Evolutionary conservation across 2,113 vertebrate genomes (phyloP), one percentile per base, ranked within the genome.

Genomic region (Meriones unguiculatus): DNA sequence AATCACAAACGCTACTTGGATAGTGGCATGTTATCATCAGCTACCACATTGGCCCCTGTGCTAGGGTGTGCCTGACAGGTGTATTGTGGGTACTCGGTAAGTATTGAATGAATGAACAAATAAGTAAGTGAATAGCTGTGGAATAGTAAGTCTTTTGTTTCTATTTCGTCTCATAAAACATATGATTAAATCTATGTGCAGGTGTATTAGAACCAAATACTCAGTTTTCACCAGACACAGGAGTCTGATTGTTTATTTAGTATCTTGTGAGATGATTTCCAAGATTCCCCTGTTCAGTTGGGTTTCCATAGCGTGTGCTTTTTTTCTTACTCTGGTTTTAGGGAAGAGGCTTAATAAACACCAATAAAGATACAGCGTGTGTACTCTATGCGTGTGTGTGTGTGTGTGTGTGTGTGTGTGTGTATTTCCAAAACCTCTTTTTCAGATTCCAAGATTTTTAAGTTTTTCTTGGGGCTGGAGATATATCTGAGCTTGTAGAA

Each of bases 311-410:
- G 22, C 7, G 57, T 82, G 59, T 70, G 4, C 14, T 89, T 86
- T 88, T 88, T 38, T 13, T 77, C 54, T 13, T 81, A 17, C 38
- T 86, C 62, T 52, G 30, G 81, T 32, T 91, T 70, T 84, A 75
- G 81, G 9, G 24, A 57, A 59, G 95, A 38, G 2, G 20, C 73
- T 96, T 54, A 95, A 90, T 82, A 95, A 89, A 89, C 87, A 93
- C 57, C 15, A 81, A 14, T 72, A 67, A 70, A 86, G 41, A 89
- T 93, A 59, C 32, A 35, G 24, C 65, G 22, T 30, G 4, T 62
- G 72, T 67, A 12, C 62, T 89, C 35, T 46, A 2, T 67, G 32
- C 5, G 0, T 70, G 46, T 54, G 18, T 87, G 50, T 67, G 59
- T 46, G 82, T 67, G 38, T 20, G 7, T 46, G 82, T 84, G 62